Evolutionary conservation across 2,113 vertebrate genomes (phyloP), one percentile per base, ranked within the genome.

Genomic region (Cyprinodon brontotheroides): DNA sequence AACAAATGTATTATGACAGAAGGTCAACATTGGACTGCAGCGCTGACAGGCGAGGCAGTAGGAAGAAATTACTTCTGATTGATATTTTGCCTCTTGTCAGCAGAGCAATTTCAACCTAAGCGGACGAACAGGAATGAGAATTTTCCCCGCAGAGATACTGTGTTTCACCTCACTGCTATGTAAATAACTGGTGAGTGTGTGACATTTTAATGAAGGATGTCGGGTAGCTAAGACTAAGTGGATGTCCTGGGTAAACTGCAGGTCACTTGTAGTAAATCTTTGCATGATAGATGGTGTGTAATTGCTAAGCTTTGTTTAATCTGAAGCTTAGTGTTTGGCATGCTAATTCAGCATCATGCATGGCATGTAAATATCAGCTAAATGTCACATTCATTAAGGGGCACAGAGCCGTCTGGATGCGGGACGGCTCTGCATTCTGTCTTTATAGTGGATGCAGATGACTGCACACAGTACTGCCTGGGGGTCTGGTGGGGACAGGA

Each of bases 371-470:
- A 94, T 94, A 94, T 90, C 91, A 94, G 83, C 88, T 91, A 94
- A 95, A 95, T 94, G 94, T 91, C 93, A 94, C 81, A 77, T 93
- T 94, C 91, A 92, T 94, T 94, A 94, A 83, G 78, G 82, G 70
- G 78, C 72, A 79, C 22, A 65, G 82, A 83, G 81, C 81, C 65
- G 70, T 75, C 84, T 90, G 85, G 78, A 75, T 89, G 86, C 61
- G 72, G 70, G 85, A 83, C 70, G 75, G 65, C 69, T 68, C 72
- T 37, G 59, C 72, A 75, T 48, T 65, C 71, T 68, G 68, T 71
- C 80, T 74, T 14, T 67, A 48, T 74, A 41, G 43, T 69, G 73
- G 66, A 85, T 77, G 70, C 12, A 70, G 84, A 84, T 86, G 83
- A 78, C 73, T 84, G 65, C 67, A 71, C 67, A 78, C 36, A 75